These are phyloP conservation scores for Callorhinus ursinus DNA, from an alignment of 2,113 vertebrate species.

Conservation along the genomic window DNA sequence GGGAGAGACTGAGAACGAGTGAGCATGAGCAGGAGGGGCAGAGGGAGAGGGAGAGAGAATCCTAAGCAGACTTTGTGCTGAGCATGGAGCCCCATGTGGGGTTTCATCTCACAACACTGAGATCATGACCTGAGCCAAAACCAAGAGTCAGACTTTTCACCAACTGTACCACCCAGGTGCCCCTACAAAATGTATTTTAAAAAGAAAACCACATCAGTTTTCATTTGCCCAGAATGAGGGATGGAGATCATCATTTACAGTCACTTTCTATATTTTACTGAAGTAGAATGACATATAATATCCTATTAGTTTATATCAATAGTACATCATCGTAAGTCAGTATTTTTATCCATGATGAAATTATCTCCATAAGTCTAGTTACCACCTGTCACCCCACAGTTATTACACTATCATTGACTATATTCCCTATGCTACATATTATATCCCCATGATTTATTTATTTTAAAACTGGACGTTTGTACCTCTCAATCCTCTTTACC, in stretches of 20 bases:
- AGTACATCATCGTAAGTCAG: background rate
- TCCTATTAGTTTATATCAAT: background rate
- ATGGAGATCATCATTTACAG: background rate
- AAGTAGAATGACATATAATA: background rate
- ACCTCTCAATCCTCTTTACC: background rate
- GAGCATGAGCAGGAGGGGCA: background rate
- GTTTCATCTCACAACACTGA: background rate
- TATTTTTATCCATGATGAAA: background rate
- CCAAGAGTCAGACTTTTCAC: background rate
- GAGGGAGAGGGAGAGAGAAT: background rate
- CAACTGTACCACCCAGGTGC: background rate
- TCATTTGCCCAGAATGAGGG: background rate
- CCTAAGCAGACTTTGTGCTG: background rate
- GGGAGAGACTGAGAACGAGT: accelerated
- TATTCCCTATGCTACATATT: background rate
- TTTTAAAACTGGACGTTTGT: background rate
- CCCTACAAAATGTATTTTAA: background rate
- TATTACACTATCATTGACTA: background rate
- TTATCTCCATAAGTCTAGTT: background rate
- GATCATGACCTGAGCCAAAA: background rate
- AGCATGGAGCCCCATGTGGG: background rate
- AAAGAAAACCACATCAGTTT: background rate
- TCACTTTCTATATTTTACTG: background rate
- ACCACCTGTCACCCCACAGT: background rate
- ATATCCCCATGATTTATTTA: background rate